Percentiles rank a stretch among this genome's conserved stretches.
phyloP scores from a whole-genome alignment of 1,140 invertebrate genomes.

The Leptopilina boulardi region DNA sequence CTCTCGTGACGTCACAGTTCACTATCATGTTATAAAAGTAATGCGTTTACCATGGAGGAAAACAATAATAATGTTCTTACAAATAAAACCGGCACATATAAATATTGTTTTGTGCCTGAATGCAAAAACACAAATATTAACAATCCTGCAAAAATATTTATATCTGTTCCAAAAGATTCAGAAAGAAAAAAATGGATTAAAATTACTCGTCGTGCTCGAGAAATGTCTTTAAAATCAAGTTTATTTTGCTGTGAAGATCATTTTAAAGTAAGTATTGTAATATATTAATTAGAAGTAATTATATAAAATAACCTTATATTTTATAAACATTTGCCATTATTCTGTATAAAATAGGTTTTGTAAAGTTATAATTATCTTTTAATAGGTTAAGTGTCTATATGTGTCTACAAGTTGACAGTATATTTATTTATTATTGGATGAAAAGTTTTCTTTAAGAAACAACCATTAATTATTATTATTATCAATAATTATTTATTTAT shows the following conservation, averaged over 20 bases:
- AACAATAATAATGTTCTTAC: too few relatives aligned
- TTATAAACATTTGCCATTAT: background rate
- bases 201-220: background rate
- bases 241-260: constrained; percentile 34
- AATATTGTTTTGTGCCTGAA: constrained; percentile 36
- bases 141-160: constrained; percentile 30
- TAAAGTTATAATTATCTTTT: too few relatives aligned
- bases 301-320: constrained; percentile 24
- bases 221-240: constrained; percentile 6
- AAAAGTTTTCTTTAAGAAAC: too few relatives aligned
- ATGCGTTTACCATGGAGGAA: too few relatives aligned
- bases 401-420: too few relatives aligned
- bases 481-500: too few relatives aligned
- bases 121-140: constrained; percentile 33
- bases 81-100: background rate
- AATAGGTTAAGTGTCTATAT: too few relatives aligned
- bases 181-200: constrained; percentile 2
- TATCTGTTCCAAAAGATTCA: constrained; percentile 14
- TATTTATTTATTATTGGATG: too few relatives aligned
- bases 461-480: too few relatives aligned
- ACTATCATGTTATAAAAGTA: too few relatives aligned
- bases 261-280: constrained; percentile 23
- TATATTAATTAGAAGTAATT: constrained; percentile 51
- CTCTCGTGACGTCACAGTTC: too few relatives aligned
- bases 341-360: background rate